Base-by-base conservation (phyloP, 2,888 invertebrate genomes). In the Glomeris marginata region DNA sequence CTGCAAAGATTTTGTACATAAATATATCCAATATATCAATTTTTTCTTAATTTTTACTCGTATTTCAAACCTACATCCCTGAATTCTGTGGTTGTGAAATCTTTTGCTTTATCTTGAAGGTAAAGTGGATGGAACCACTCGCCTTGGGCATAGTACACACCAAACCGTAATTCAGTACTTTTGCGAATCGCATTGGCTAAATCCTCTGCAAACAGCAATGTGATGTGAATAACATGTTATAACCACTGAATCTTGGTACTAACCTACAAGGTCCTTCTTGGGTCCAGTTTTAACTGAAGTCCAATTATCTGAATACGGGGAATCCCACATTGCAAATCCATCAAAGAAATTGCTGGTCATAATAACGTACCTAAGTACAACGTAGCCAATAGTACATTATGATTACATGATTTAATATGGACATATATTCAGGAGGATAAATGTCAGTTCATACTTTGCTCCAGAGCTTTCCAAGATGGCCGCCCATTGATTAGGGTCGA, bases 111-210 rank as follows among this genome's bases (percentile, higher is more conserved):
- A 34, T 50, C 50, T 4, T 46, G n/a, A 13, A 50, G 16, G 33
- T 50, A 50, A 10, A 87, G 68, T 0, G 86, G 86, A 66, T 90
- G 81, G 62, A 74, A 90, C 88, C 88, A 90, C 65, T 90, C 90
- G 61, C 76, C 87, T 5, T 88, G 64, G 0, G 87, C 87, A 62
- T 88, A 84, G 62, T 90, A 90, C 0, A 87, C 68, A 0, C 88
- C 88, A 28, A 28, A 28, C 4, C 8, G 28, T 28, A 28, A 28
- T 5, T 28, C 28, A 5, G 28, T 3, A 5, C 8, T 28, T 8
- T 28, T 28, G 8, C 28, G 28, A 28, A 28, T 28, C 3, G 28
- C 3, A 5, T 28, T 28, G 28, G 28, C 28, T 3, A 28, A 28
- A 28, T 28, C 28, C 28, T 28, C 28, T 28, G 8, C 28, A 28